A percentile compares a stretch with the other conserved stretches of the same genome.
Conservation (phyloP, 2,113 vertebrate genomes). For the Mormyrus lacerda region DNA sequence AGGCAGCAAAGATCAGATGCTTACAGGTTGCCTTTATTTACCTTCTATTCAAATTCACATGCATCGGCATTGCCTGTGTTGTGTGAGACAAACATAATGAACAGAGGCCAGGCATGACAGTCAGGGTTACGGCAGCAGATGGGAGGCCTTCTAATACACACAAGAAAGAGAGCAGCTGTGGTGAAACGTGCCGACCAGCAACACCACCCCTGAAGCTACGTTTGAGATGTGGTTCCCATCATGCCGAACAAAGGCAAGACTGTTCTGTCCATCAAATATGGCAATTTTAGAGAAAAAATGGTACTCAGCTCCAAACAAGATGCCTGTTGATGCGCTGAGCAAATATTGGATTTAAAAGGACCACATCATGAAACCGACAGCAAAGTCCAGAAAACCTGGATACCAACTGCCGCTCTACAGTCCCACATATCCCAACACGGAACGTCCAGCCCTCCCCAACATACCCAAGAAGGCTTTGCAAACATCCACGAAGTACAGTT, state of each 20-base stretch:
- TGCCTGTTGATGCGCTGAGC: background rate
- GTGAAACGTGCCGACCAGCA: background rate
- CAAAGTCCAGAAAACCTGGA: background rate
- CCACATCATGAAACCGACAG: too few species aligned
- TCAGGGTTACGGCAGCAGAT: background rate
- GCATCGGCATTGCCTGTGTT: background rate
- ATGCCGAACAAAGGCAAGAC: background rate
- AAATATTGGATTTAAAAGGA: too few species aligned
- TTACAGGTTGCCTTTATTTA: background rate
- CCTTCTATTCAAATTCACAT: background rate
- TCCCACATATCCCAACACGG: background rate
- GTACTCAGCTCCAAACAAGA: background rate
- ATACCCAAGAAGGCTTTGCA: background rate
- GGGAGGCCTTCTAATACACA: background rate
- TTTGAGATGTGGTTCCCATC: background rate
- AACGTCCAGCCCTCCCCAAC: background rate
- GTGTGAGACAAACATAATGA: background rate
- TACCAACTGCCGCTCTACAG: background rate
- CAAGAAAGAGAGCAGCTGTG: background rate
- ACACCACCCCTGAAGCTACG: background rate
- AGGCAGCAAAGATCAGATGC: background rate
- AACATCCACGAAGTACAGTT: background rate
- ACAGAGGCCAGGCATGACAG: background rate
- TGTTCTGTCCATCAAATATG: background rate
- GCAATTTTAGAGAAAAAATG: background rate